Base-by-base conservation (phyloP, 2,113 vertebrate species). In the Melanostigma gelatinosum region DNA sequence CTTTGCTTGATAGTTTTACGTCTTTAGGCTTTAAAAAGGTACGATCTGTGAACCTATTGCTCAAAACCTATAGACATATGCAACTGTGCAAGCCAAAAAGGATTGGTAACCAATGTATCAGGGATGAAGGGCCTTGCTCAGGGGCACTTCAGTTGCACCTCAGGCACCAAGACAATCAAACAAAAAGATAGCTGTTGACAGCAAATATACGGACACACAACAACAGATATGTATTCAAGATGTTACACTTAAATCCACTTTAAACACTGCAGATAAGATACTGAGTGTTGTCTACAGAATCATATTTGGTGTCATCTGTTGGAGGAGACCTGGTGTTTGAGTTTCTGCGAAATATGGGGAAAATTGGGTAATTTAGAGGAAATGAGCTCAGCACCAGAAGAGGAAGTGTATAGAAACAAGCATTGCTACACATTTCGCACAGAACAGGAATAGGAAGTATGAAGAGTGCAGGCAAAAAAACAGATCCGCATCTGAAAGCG, bases 381-480 rank as follows among this genome's bases (percentile, higher is more conserved):
- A 79, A 52, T 85, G 62, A 46, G 70, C 18, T 55, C 40, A 40
- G 48, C 61, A 50, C 32, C 52, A 82, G 36, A 90, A 90, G 86
- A 86, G 92, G 93, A 94, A 93, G 88, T 87, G 38, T 72, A 38
- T 61, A 70, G 68, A 84, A n/a, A 63, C 42, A 5, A 61, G 42
- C 12, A 3, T 79, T 84, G 87, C 80, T 36, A 36, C 69, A 85
- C 62, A 70, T 58, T 70, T 63, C 79, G 64, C 69, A 74, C 74
- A 65, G 60, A 83, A 77, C 77, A 89, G 85, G 77, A 94, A 93
- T 90, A 94, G 93, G 94, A 95, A 94, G 91, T 91, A 46, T 75
- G 70, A 85, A 72, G 78, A 85, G 32, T 29, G 82, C 78, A 84
- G 84, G 80, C 90, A 86, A 91, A 86, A 91, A 91, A 84, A 84